Evolutionary conservation across 1,140 invertebrate genomes (phyloP).

Genomic region (Rhizoglyphus robini): DNA sequence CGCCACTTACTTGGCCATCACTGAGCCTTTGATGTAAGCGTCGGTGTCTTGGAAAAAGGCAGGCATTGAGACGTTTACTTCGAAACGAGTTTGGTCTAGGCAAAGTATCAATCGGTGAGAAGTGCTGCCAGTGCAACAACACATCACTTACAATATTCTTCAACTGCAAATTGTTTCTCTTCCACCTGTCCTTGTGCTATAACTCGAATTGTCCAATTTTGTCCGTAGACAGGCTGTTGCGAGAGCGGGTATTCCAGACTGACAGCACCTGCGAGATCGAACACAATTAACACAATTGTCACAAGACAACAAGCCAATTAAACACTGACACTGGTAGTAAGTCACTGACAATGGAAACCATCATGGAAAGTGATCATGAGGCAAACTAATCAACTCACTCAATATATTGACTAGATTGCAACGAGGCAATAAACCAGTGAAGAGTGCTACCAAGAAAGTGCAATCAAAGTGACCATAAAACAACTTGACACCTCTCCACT

Average conservation of each 20-base stretch:
- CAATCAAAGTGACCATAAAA: too few species aligned
- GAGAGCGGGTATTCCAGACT: conserved; percentile 76
- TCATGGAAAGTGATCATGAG: too few species aligned
- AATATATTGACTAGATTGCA: too few species aligned
- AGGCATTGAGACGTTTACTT: conserved; percentile 88
- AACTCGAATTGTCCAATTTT: conserved; percentile 72
- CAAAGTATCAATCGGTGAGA: conserved; percentile 15
- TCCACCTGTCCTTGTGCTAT: conserved; percentile 73
- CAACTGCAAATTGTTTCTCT: conserved; percentile 67
- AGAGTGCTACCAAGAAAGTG: too few species aligned
- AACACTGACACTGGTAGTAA: background rate
- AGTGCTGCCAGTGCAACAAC: conserved; percentile 19
- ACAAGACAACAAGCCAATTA: background rate
- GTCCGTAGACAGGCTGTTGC: conserved; percentile 74
- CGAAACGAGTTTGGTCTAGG: conserved; percentile 40
- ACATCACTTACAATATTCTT: conserved; percentile 79
- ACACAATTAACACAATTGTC: conserved; percentile 12
- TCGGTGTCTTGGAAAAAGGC: conserved; percentile 70
- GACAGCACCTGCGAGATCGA: conserved; percentile 66
- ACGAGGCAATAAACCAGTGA: too few species aligned
- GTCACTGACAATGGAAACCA: too few species aligned
- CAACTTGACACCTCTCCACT: too few species aligned
- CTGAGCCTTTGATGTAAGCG: conserved; percentile 58
- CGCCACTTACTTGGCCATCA: conserved; percentile 70
- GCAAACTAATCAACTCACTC: too few species aligned